Conservation (phyloP, 2,797 vertebrate genomes). For the Bovichtus diacanthus region DNA sequence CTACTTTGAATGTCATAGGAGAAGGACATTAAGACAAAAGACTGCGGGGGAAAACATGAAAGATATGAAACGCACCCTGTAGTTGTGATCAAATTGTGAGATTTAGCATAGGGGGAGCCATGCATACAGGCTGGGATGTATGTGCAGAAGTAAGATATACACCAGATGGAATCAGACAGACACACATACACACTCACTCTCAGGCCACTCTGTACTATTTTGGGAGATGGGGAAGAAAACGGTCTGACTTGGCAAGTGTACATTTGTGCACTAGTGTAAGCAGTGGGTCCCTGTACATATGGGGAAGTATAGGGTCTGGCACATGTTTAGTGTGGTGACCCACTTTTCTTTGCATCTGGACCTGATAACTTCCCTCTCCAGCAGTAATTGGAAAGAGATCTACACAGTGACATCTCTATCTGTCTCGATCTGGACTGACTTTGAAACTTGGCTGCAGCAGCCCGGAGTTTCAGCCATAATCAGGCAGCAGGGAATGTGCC, state of each 20-base stretch:
- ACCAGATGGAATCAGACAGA: slow-evolving; percentile 69
- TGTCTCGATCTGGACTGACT: slow-evolving; percentile 52
- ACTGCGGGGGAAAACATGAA: slow-evolving; percentile 40
- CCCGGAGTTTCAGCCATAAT: slow-evolving; percentile 41
- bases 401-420: slow-evolving; percentile 61
- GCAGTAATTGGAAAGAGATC: slow-evolving; percentile 44
- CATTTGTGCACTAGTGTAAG: slow-evolving; percentile 61
- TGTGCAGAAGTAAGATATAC: slow-evolving; percentile 65
- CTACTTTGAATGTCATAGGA: slow-evolving; percentile 70
- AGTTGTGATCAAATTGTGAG: slow-evolving; percentile 60
- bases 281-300: slow-evolving; percentile 63
- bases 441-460: slow-evolving; percentile 50
- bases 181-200: slow-evolving; percentile 49
- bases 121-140: slow-evolving; percentile 51
- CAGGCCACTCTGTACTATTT: slow-evolving; percentile 66
- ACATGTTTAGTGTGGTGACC: slow-evolving; percentile 70
- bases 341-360: slow-evolving; percentile 78
- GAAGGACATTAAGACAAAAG: slow-evolving; percentile 65
- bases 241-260: slow-evolving; percentile 76
- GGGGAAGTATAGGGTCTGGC: slow-evolving; percentile 76
- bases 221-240: slow-evolving; percentile 62
- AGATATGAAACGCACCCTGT: slow-evolving; percentile 61
- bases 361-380: slow-evolving; percentile 57
- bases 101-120: slow-evolving; percentile 49
- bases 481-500: slow-evolving; percentile 32